phyloP scores from a whole-genome alignment of 1,140 invertebrate genomes.

The Berghia stephanieae region DNA sequence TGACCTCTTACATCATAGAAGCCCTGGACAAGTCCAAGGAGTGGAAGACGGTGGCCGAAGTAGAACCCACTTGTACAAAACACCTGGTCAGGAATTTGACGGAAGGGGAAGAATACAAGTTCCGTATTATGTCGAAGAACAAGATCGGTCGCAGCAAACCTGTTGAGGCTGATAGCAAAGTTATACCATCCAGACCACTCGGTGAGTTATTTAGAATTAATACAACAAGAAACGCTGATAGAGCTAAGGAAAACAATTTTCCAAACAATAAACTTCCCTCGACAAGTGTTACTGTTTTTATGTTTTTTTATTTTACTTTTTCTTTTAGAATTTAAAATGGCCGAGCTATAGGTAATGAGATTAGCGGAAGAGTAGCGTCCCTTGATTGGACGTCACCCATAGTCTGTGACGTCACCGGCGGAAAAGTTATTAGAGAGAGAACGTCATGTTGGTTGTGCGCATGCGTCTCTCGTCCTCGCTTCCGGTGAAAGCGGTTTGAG shows the following conservation, averaged over 20 bases:
- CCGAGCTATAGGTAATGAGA: too few relatives aligned
- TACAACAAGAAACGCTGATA: too few relatives aligned
- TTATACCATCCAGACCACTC: conserved; percentile 94
- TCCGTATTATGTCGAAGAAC: conserved; percentile 95
- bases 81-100: conserved; percentile 58
- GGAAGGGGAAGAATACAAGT: conserved; percentile 86
- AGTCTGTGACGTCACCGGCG: too few relatives aligned
- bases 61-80: conserved; percentile 38
- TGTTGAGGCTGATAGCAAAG: conserved; percentile 87
- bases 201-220: too few relatives aligned
- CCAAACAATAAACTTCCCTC: neutral
- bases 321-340: too few relatives aligned
- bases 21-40: conserved; percentile 78
- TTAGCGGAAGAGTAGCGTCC: too few relatives aligned
- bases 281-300: neutral
- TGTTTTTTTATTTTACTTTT: too few relatives aligned
- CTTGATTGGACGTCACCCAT: too few relatives aligned
- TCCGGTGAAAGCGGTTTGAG: too few relatives aligned
- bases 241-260: neutral
- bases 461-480: too few relatives aligned
- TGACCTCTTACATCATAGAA: conserved; percentile 87
- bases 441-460: too few relatives aligned
- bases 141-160: conserved; percentile 94
- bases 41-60: conserved; percentile 79
- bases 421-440: too few relatives aligned